Base-by-base conservation (phyloP, 30 jellyfish, hydroid and myxozoan species). In the Aurelia aurita complex sp. Pacific region DNA sequence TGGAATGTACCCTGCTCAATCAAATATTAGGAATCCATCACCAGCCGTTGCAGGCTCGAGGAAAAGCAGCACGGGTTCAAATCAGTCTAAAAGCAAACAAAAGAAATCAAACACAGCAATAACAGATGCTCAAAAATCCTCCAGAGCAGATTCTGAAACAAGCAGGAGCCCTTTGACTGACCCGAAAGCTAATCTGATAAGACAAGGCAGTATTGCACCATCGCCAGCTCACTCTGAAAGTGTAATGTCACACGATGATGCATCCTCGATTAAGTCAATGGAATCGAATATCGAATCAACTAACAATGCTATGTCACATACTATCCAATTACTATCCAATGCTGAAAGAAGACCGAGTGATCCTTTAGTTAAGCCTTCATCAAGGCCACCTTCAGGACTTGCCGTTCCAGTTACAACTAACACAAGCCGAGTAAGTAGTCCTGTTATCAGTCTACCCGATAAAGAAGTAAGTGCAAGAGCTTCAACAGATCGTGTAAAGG, bases 21-120 rank as follows among this genome's bases (percentile, higher is more conserved):
- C 91, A 10, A 43, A 73, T 19, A 14, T 64, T 57, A 52, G 81
- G 59, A 76, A 54, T 65, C 95, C 77, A 63, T 54, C 89, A 6
- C 89, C 89, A 38, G 77, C 81, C 11, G 74, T 75, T 40, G 46
- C 88, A 17, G 87, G 74, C 32, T 64, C 95, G 5, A 61, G 95
- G 18, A 86, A 86, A 46, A 60, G 73, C 75, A 54, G 73, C 16
- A 23, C 81, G 0, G 64, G 85, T 64, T 71, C 95, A 18, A 29
- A 40, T 14, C 95, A 86, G 23, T 61, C 74, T 10, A 86, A 86
- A 43, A 69, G 53, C 50, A 40, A 68, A 19, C 76, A 69, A 38
- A 52, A 77, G 36, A 57, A 23, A 74, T 52, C 55, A 32, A 84
- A 74, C 80, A 60, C 64, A 7, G 77, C 50, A 14, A 46, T 51